A percentile compares a stretch with the other conserved stretches of the same genome.
Conservation (phyloP, 2,888 invertebrate genomes). For the Labia minor region DNA sequence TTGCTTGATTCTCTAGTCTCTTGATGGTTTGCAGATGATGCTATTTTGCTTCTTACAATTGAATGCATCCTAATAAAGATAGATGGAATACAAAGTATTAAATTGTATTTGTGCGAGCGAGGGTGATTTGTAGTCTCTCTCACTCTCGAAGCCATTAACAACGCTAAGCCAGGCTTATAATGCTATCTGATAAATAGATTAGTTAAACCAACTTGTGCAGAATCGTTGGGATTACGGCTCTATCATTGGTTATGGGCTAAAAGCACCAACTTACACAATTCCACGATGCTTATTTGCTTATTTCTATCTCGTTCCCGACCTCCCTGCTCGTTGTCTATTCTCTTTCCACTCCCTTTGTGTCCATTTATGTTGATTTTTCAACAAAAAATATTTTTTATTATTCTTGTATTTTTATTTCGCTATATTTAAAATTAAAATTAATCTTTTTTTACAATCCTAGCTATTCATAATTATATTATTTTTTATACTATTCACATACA, state of each 20-base stretch:
- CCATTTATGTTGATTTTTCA: too few species aligned
- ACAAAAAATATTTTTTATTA: too few species aligned
- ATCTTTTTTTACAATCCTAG: too few species aligned
- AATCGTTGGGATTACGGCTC: neutral
- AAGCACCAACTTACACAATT: neutral
- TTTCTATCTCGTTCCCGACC: too few species aligned
- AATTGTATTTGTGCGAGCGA: neutral
- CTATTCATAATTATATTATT: too few species aligned
- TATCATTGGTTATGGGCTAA: neutral
- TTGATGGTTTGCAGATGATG: too few species aligned
- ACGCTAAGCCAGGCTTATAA: neutral
- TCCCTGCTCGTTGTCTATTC: neutral
- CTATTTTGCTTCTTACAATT: too few species aligned
- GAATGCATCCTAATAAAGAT: neutral
- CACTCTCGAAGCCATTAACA: neutral
- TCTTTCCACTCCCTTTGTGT: neutral
- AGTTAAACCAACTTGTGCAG: neutral
- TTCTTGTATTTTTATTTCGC: too few species aligned
- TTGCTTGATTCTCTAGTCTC: too few species aligned
- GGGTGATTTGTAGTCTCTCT: neutral
- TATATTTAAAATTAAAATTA: too few species aligned
- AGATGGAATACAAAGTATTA: neutral
- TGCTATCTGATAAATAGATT: neutral
- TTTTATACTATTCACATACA: too few species aligned
- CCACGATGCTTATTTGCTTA: neutral